phyloP scores from a whole-genome alignment of 1,140 invertebrate species.

The Notospermus geniculatus region DNA sequence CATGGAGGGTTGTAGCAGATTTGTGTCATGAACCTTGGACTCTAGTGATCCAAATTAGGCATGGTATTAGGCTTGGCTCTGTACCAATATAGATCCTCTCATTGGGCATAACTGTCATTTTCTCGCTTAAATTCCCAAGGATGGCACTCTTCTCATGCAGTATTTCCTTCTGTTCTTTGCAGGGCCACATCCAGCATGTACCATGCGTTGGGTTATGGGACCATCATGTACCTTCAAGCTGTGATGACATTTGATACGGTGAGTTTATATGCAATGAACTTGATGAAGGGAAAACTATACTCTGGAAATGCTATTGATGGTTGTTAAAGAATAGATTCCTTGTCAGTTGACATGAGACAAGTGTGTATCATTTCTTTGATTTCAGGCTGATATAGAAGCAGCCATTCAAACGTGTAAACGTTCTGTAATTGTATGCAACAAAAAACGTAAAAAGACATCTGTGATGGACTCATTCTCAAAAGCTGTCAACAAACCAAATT shows the following conservation, averaged over 20 bases:
- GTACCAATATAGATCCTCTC: no score
- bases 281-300: no score
- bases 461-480: constrained; percentile 38
- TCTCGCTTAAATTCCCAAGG: no score
- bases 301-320: no score
- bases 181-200: constrained; percentile 84
- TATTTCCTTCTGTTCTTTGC: constrained; percentile 38
- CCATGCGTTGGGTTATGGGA: constrained; percentile 84
- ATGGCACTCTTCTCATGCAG: no score
- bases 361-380: constrained; percentile 13
- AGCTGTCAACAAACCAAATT: constrained; percentile 32
- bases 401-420: constrained; percentile 49
- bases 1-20: no score
- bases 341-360: no score
- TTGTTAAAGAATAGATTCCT: no score
- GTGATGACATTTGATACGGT: constrained; percentile 88
- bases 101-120: no score
- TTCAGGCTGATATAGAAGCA: constrained; percentile 47
- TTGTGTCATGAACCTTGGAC: no score
- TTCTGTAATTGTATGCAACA: constrained; percentile 43
- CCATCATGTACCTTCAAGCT: constrained; percentile 88
- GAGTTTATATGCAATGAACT: constrained; percentile 41
- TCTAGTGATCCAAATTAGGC: no score
- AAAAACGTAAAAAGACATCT: constrained; percentile 40
- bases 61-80: no score